Evolutionary conservation across 2,113 vertebrate species (phyloP).

Genomic region (Chascanopsetta lugubris): DNA sequence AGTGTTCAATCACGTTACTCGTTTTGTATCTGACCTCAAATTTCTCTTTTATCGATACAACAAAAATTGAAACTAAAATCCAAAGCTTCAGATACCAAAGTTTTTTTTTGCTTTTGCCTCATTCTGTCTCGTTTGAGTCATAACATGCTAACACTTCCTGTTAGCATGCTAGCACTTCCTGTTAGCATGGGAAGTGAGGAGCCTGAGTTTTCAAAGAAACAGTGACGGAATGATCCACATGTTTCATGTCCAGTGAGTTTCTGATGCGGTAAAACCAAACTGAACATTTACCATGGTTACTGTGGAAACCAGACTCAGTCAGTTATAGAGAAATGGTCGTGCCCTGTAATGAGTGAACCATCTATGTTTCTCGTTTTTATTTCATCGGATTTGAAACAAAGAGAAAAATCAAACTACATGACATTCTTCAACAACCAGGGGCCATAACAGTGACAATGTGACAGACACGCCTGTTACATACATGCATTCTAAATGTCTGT

Average conservation of each 20-base stretch:
- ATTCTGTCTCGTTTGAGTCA: no score
- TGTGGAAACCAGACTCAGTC: not conserved
- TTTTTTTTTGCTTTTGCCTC: no score
- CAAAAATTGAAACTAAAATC: no score
- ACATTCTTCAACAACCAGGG: constrained; percentile 15
- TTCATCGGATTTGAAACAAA: not conserved
- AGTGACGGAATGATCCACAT: no score
- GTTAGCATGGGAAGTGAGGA: no score
- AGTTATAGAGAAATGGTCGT: not conserved
- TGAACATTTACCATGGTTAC: not conserved
- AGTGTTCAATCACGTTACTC: no score
- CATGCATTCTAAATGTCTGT: constrained; percentile 33
- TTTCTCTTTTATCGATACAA: no score
- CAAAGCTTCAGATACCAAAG: no score
- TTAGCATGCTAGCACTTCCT: no score
- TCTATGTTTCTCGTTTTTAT: not conserved
- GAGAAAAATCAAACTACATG: not conserved
- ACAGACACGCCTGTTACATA: not conserved
- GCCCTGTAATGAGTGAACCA: not conserved
- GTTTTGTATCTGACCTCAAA: no score
- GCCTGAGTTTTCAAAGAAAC: no score
- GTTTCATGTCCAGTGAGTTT: not conserved
- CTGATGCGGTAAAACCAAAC: not conserved
- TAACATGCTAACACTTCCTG: no score
- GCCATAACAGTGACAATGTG: constrained; percentile 30